Base-by-base conservation (phyloP, 2,797 vertebrate species). In the Sebastes nivosus region DNA sequence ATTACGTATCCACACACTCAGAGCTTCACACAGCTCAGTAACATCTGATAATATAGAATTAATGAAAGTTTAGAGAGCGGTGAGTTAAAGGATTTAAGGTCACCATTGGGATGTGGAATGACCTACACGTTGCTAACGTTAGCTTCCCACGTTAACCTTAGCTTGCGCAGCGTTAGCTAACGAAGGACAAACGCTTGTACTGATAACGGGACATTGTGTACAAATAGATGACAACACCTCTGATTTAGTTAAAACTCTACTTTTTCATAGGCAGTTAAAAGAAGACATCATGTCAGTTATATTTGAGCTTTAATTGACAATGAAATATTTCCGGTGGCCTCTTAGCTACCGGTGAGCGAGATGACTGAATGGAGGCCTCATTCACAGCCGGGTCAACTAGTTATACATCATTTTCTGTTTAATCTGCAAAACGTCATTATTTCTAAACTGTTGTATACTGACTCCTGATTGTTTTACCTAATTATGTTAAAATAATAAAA, bases 61-160 rank as follows among this genome's bases (percentile, higher is more conserved):
- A 1, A 1, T 12, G 4, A 4, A 42, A 36, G n/a, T 18, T 0
- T 14, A 2, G 1, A 2, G 1, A 18, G 1, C 25, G 14, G 1
- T 2, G 32, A 4, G 29, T 59, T 14, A 0, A 42, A 61, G 4
- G 50, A 58, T 79, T 67, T 90, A 68, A 94, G 93, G 93, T 94
- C 93, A 93, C 54, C 42, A 86, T 73, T 67, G 52, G 57, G 77
- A 32, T 38, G 13, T 38, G 5, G 36, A 83, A 93, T 95, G 94
- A 95, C 94, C 94, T 95, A 95, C 94, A 94, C 84, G 73, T 16
- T 73, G 92, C 87, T 92, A 92, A 25, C 27, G 79, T 27, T 91
- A 90, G 85, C 88, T 54, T 71, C 57, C 11, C 76, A 57, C 79
- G 84, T 86, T 94, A 94, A 94, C 92, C 92, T 94, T 95, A 94